phyloP scores from a whole-genome alignment of 2,113 vertebrate genomes.

The Platanista minor region DNA sequence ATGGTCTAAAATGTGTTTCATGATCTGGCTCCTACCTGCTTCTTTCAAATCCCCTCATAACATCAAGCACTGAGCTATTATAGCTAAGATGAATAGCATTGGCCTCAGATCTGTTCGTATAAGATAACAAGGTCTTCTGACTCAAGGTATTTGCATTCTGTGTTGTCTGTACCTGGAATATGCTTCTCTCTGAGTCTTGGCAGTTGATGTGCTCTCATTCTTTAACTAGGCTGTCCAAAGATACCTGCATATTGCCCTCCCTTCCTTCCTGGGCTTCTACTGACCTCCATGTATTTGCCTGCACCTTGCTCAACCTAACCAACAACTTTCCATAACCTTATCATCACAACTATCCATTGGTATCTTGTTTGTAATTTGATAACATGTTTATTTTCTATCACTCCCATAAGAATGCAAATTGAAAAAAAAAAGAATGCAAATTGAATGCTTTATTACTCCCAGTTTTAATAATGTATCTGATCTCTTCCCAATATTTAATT shows the following conservation, averaged over 20 bases:
- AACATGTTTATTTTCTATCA: neutral
- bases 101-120: neutral
- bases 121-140: neutral
- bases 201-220: neutral
- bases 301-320: accelerated
- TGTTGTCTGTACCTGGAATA: neutral
- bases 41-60: neutral
- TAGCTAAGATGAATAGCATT: neutral
- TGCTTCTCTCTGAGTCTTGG: neutral
- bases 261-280: neutral
- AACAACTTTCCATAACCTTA: neutral
- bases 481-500: neutral
- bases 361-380: neutral
- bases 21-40: neutral
- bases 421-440: neutral
- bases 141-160: neutral
- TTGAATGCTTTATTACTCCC: neutral
- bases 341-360: neutral
- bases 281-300: too few species aligned
- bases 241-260: accelerated
- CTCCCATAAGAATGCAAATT: neutral
- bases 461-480: neutral
- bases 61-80: neutral
- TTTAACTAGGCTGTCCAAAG: neutral
- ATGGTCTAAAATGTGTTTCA: neutral